Evolutionary conservation across 2,797 vertebrate genomes (phyloP), one percentile per base, ranked within the genome.

Genomic region (Syncerus caffer): DNA sequence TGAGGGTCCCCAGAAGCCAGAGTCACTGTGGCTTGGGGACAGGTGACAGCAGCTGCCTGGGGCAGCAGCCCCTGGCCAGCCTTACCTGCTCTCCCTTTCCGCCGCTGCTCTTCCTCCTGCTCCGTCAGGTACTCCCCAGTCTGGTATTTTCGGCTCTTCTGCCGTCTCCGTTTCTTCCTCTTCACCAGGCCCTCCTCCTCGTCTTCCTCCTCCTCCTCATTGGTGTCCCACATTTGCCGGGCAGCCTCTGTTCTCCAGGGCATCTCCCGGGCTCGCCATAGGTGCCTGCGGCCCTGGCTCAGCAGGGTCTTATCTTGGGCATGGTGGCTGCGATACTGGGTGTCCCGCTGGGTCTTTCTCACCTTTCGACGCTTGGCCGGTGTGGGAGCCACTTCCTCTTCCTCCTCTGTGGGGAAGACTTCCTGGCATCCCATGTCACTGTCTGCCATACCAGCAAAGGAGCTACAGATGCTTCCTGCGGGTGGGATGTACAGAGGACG

Each of bases 101-200:
- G 89, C 86, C 98, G 98, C 89, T 98, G 98, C 93, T 99, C 99
- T 98, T 99, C 99, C 97, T 99, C 99, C 93, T 99, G 99, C 98
- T 99, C 99, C 0, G 99, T 99, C 98, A 99, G 97, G 98, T 99
- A 99, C 82, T 99, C 99, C 78, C 99, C 99, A 0, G 99, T 99
- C 98, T 99, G 99, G 97, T 99, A 99, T 96, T 99, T 99, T 93
- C 99, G 99, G 98, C 99, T 99, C 92, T 99, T 99, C 98, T 99
- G 99, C 42, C 99, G 99, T 95, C 99, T 99, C 95, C 99, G 99
- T 94, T 99, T 99, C 99, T 99, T 99, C 92, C 99, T 99, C 95
- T 98, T 98, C 38, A 99, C 94, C 19, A 98, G 97, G 89, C 99
- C 99, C 13, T 98, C 98, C 67, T 98, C 98, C 4, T 98, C 62